These are phyloP conservation scores for Pagetopsis macropterus DNA, from an alignment of 2,797 vertebrate genomes.

Conservation along the genomic window DNA sequence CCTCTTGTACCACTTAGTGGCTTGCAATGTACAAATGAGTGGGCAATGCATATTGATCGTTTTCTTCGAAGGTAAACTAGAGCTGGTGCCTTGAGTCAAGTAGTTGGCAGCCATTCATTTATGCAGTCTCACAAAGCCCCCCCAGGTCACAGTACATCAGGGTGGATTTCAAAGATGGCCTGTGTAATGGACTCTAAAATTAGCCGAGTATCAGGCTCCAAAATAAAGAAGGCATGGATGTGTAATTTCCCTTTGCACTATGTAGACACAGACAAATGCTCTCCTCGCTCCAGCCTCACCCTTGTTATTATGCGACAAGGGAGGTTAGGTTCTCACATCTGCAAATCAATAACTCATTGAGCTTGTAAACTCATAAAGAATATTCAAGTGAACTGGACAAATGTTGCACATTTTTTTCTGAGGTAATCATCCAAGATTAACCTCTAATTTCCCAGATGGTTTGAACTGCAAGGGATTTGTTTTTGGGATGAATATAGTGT, in stretches of 20 bases:
- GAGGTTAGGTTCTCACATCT: slow-evolving; percentile 50
- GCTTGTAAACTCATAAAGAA: slow-evolving; percentile 52
- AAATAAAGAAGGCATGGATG: slow-evolving; percentile 29
- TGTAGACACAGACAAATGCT: slow-evolving; percentile 65
- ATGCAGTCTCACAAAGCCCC: slow-evolving; percentile 27
- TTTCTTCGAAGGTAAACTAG: slow-evolving; percentile 37
- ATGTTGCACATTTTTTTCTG: slow-evolving; percentile 34
- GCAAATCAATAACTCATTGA: slow-evolving; percentile 67
- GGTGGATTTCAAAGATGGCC: slow-evolving; percentile 44
- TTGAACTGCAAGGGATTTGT: slow-evolving; percentile 44
- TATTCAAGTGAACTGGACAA: slow-evolving; percentile 36
- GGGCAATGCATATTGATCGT: slow-evolving; percentile 17
- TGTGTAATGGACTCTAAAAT: slow-evolving; percentile 47
- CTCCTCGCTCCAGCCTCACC: slow-evolving; percentile 26
- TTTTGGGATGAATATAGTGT: slow-evolving; percentile 33
- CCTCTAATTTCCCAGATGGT: slow-evolving; percentile 55
- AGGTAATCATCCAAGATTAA: slow-evolving; percentile 59
- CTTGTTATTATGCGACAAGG: slow-evolving; percentile 62
- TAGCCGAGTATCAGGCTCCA: slow-evolving; percentile 28
- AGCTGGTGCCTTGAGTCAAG: slow-evolving; percentile 31
- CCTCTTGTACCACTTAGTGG: slow-evolving; percentile 7
- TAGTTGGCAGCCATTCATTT: slow-evolving; percentile 44
- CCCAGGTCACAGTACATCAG: slow-evolving; percentile 36
- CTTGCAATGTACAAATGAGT: slow-evolving; percentile 29
- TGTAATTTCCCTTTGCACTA: slow-evolving; percentile 45